Percentiles rank a stretch among this genome's conserved stretches.
phyloP scores from a whole-genome alignment of 2,113 vertebrate genomes.

The Capra hircus region DNA sequence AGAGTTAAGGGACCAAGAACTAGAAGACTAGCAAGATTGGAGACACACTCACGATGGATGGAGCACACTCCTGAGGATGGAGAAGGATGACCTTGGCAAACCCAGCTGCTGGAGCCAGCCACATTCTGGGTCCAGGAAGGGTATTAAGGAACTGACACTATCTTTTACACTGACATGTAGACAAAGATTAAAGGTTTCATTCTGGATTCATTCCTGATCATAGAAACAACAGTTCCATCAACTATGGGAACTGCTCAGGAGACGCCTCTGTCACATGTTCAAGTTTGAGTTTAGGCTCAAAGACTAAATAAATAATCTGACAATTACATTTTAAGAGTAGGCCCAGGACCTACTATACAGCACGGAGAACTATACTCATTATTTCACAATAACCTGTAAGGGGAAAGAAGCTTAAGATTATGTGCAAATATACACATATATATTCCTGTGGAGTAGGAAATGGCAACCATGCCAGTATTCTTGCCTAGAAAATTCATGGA shows the following conservation, averaged over 20 bases:
- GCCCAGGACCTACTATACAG: not conserved
- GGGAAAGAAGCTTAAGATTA: not conserved
- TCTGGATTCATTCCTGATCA: not conserved
- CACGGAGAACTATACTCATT: not conserved
- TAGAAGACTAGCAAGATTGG: not conserved
- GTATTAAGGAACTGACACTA: not conserved
- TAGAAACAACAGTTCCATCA: not conserved
- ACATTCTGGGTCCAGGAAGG: not conserved
- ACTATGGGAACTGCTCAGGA: not conserved
- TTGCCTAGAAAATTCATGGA: not conserved
- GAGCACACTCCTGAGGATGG: not conserved
- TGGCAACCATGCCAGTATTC: not conserved
- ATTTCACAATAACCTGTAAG: not conserved
- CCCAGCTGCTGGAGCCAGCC: not conserved
- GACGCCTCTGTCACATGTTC: not conserved
- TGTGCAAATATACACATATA: not conserved
- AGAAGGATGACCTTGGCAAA: not conserved
- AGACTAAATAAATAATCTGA: not conserved
- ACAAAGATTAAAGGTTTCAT: not conserved
- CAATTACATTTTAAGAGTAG: not conserved
- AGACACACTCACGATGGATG: not conserved
- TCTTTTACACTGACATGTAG: not conserved
- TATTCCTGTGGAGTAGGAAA: not conserved
- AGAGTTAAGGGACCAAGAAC: not conserved
- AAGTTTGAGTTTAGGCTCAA: not conserved